Percentiles rank a stretch among this genome's conserved stretches.
These are phyloP conservation scores for Leucophenga montana DNA, from an alignment of 2,888 invertebrate species.

Conservation along the genomic window DNA sequence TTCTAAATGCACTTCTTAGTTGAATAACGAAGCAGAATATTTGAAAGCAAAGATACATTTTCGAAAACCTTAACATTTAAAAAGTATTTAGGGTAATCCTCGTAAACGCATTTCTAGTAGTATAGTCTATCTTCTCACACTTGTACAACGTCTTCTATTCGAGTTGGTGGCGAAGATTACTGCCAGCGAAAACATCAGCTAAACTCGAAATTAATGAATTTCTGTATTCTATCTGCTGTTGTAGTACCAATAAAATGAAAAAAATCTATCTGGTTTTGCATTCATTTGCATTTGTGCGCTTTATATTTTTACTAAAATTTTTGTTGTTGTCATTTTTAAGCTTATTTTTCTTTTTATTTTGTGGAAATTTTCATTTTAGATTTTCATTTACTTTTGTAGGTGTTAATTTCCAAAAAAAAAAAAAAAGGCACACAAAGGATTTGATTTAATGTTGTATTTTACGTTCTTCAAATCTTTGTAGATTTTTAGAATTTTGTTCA, in stretches of 20 bases:
- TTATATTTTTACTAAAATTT: neutral
- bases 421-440: constrained; percentile 11
- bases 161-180: neutral
- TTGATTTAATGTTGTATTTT: constrained; percentile 9
- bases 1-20: too few species aligned
- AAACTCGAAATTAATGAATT: constrained; percentile 20
- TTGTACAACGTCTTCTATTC: too few species aligned
- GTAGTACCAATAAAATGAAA: neutral
- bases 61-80: too few species aligned
- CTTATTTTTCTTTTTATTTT: neutral
- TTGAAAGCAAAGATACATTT: too few species aligned
- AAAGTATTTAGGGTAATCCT: too few species aligned
- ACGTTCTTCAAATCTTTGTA: constrained; percentile 12
- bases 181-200: neutral
- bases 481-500: neutral
- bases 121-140: neutral
- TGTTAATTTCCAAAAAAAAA: constrained; percentile 5
- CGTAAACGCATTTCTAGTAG: too few species aligned
- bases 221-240: neutral
- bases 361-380: constrained; percentile 10
- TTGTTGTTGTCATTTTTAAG: constrained; percentile 5
- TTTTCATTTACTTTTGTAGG: constrained; percentile 9
- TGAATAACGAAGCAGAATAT: too few species aligned
- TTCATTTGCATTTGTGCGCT: constrained; percentile 10
- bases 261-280: neutral